Percentiles rank a stretch among this genome's conserved stretches.
phyloP scores from a whole-genome alignment of 1,140 invertebrate genomes.

The Fopius arisanus region DNA sequence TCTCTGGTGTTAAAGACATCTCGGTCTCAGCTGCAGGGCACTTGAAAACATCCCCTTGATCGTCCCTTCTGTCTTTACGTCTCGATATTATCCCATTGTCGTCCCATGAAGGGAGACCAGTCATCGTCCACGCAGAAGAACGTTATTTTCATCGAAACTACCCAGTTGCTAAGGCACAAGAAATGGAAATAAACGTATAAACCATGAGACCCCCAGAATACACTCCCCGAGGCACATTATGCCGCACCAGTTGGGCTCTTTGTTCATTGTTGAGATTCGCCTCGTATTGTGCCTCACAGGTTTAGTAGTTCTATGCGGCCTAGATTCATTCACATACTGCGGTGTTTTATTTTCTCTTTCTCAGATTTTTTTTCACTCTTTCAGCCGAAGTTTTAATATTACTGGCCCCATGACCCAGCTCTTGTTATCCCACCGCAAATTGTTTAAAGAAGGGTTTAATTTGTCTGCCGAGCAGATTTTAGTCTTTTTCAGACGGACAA shows the following conservation, averaged over 20 bases:
- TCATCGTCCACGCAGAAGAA: neutral
- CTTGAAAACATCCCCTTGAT: neutral
- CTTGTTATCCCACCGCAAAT: neutral
- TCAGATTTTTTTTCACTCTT: neutral
- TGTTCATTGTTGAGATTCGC: slow-evolving; percentile 59
- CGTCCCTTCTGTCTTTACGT: neutral
- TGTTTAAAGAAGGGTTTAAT: slow-evolving; percentile 2
- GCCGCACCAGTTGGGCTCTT: slow-evolving; percentile 39
- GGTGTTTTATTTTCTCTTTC: slow-evolving; percentile 25
- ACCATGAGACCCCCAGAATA: slow-evolving; percentile 23
- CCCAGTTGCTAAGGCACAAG: neutral
- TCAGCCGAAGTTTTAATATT: neutral
- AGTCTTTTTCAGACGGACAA: neutral
- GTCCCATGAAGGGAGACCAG: neutral
- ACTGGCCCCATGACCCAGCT: slow-evolving; percentile 18
- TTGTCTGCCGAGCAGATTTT: neutral
- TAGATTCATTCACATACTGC: slow-evolving; percentile 46
- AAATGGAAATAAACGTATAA: slow-evolving; percentile 24
- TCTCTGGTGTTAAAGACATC: neutral
- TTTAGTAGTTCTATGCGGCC: slow-evolving; percentile 42
- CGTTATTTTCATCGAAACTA: neutral
- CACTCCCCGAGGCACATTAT: slow-evolving; percentile 49
- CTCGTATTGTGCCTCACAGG: slow-evolving; percentile 51
- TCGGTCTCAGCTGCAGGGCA: slow-evolving; percentile 1
- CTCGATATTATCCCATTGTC: neutral